Evolutionary conservation across 2,888 invertebrate genomes (phyloP).

Genomic region (Formica aserva): DNA sequence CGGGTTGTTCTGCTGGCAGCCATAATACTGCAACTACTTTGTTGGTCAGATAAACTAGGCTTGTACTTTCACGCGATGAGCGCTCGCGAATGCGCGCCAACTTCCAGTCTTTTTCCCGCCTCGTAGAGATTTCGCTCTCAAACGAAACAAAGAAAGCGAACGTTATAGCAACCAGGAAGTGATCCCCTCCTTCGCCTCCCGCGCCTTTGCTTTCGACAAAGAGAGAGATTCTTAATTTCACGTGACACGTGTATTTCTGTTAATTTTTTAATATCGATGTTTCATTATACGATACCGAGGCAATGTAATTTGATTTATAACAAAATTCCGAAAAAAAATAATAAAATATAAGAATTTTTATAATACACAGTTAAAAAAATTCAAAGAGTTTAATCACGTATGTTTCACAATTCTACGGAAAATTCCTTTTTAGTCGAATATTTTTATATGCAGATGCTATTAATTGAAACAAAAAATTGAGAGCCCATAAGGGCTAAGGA

Average conservation of each 20-base stretch:
- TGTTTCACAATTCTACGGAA: not conserved
- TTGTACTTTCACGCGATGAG: conserved; percentile 67
- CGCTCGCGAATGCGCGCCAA: conserved; percentile 24
- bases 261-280: not conserved
- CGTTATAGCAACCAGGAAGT: conserved; percentile 64
- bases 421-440: not conserved
- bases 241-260: not conserved
- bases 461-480: not conserved
- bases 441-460: not conserved
- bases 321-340: not conserved
- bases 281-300: not conserved
- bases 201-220: conserved; percentile 14
- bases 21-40: conserved; percentile 52
- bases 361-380: not conserved
- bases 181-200: conserved; percentile 53
- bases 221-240: conserved; percentile 16
- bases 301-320: not conserved
- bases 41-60: conserved; percentile 38
- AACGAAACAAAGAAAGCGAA: conserved; percentile 68
- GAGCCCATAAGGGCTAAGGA: not conserved
- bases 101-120: conserved; percentile 37
- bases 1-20: conserved; percentile 32
- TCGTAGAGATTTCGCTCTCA: conserved; percentile 35
- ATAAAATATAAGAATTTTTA: conserved; percentile 1
- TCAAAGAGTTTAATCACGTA: not conserved